Percentiles rank a stretch among this genome's conserved stretches.
These are phyloP conservation scores for Asobara japonica DNA, from an alignment of 1,140 invertebrate species.

Conservation along the genomic window DNA sequence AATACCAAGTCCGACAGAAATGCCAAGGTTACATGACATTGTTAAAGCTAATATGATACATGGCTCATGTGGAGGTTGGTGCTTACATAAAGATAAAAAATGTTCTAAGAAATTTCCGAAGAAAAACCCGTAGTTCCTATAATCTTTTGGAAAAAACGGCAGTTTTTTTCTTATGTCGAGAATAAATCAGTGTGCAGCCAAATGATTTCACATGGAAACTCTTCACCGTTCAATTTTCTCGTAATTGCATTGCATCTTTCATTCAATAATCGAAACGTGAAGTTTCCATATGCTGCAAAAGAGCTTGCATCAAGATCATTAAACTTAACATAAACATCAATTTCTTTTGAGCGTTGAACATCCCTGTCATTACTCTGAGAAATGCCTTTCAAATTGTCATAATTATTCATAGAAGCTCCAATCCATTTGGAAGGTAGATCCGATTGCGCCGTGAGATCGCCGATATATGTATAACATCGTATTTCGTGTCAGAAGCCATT, in stretches of 20 bases:
- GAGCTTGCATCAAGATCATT: too few relatives aligned
- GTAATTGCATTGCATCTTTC: too few relatives aligned
- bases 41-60: constrained; percentile 46
- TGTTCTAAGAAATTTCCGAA: constrained; percentile 54
- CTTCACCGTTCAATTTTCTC: too few relatives aligned
- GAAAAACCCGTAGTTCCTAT: too few relatives aligned
- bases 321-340: too few relatives aligned
- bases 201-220: too few relatives aligned
- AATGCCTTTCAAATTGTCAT: neutral
- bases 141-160: too few relatives aligned
- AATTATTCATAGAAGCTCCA: neutral
- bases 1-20: constrained; percentile 30
- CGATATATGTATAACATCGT: constrained; percentile 6
- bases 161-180: too few relatives aligned
- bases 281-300: too few relatives aligned
- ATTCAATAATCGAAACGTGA: too few relatives aligned
- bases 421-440: neutral
- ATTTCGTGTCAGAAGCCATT: constrained; percentile 5
- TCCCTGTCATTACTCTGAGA: neutral
- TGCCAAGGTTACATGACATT: constrained; percentile 38
- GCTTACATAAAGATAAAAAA: constrained; percentile 49
- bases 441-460: neutral
- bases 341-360: neutral
- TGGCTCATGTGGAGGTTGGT: constrained; percentile 50
- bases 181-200: too few relatives aligned